Percentiles rank a stretch among this genome's conserved stretches.
Evolutionary conservation across 2,888 invertebrate genomes (phyloP).

Genomic region (Agonopterix alstromeriana): DNA sequence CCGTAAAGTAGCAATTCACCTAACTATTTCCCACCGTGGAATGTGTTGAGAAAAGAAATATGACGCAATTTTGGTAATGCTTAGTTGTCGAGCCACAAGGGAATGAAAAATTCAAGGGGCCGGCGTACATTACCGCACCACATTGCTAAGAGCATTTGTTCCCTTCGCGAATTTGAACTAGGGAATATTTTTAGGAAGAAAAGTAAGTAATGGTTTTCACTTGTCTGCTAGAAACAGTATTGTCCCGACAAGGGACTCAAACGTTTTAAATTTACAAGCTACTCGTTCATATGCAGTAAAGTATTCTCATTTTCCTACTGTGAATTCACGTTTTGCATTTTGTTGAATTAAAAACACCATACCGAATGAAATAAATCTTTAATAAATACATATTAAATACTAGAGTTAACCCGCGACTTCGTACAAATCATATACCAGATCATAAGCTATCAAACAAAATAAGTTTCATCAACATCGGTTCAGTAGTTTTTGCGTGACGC

Average conservation of each 20-base stretch:
- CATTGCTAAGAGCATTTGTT: constrained; percentile 67
- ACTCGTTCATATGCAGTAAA: too few species aligned
- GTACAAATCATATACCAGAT: too few species aligned
- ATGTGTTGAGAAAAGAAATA: constrained; percentile 69
- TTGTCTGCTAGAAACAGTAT: constrained; percentile 8
- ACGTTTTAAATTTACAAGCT: background rate
- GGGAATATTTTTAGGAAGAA: constrained; percentile 50
- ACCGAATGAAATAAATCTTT: too few species aligned
- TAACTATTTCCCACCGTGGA: constrained; percentile 59
- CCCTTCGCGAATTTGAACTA: constrained; percentile 48
- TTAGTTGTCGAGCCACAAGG: constrained; percentile 73
- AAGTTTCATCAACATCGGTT: too few species aligned
- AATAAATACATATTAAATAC: too few species aligned
- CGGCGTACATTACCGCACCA: constrained; percentile 63
- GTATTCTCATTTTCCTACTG: too few species aligned
- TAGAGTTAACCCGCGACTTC: too few species aligned
- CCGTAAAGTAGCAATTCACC: constrained; percentile 48
- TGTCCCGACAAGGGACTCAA: background rate
- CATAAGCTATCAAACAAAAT: too few species aligned
- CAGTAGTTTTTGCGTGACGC: too few species aligned
- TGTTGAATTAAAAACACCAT: too few species aligned
- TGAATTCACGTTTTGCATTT: too few species aligned
- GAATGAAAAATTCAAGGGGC: constrained; percentile 76
- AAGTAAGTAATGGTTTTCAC: constrained; percentile 36
- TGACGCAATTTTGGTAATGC: constrained; percentile 76